phyloP scores from a whole-genome alignment of 1,140 invertebrate species.

The Plutomurus gul region DNA sequence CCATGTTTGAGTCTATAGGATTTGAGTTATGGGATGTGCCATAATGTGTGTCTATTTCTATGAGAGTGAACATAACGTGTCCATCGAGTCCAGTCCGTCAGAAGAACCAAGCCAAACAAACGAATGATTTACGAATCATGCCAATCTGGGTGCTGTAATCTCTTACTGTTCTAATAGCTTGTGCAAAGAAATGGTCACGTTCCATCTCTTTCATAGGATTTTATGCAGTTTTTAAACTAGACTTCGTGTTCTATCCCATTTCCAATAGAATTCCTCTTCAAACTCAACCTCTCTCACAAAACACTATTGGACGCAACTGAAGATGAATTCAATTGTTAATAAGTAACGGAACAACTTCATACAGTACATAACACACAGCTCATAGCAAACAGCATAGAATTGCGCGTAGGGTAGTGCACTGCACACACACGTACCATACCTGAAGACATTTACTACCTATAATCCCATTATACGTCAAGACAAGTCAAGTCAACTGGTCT shows the following conservation, averaged over 20 bases:
- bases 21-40: background rate
- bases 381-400: no score
- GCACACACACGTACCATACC: no score
- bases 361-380: background rate
- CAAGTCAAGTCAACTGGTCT: background rate
- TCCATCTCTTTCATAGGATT: background rate
- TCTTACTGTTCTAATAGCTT: background rate
- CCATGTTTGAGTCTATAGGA: background rate
- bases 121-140: slow-evolving; percentile 27
- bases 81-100: background rate
- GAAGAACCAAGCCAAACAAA: background rate
- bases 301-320: no score
- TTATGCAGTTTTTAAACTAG: slow-evolving; percentile 22
- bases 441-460: no score
- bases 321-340: slow-evolving; percentile 17
- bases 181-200: slow-evolving; percentile 8
- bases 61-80: background rate
- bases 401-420: no score
- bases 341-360: slow-evolving; percentile 8
- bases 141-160: slow-evolving; percentile 12
- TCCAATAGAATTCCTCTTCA: background rate
- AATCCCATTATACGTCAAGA: background rate
- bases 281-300: background rate
- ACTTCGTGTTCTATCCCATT: background rate
- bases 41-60: background rate